Evolutionary conservation across 2,888 invertebrate species (phyloP).

Genomic region (Elmis aenea): DNA sequence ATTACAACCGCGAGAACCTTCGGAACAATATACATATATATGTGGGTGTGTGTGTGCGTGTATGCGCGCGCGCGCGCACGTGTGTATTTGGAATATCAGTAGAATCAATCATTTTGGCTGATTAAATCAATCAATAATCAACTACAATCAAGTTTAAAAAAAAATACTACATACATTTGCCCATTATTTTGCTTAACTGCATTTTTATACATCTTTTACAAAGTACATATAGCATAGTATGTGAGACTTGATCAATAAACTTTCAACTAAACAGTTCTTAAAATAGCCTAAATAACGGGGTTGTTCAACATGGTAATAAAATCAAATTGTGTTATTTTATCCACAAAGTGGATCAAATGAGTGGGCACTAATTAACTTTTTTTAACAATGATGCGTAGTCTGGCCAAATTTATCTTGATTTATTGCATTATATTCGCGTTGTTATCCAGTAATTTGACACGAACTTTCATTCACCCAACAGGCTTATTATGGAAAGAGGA

Average conservation of each 20-base stretch:
- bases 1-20: too few relatives aligned
- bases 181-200: too few relatives aligned
- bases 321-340: constrained; percentile 7
- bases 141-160: too few relatives aligned
- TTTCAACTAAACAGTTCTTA: constrained; percentile 7
- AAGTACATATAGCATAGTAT: too few relatives aligned
- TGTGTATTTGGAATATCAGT: too few relatives aligned
- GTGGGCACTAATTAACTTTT: constrained; percentile 13
- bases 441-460: constrained; percentile 9
- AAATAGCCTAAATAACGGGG: background rate
- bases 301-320: background rate
- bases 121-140: too few relatives aligned
- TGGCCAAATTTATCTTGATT: constrained; percentile 12
- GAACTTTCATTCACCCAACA: constrained; percentile 17
- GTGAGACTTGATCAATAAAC: constrained; percentile 2
- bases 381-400: constrained; percentile 4
- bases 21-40: too few relatives aligned
- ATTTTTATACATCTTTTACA: too few relatives aligned
- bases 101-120: too few relatives aligned
- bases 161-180: too few relatives aligned
- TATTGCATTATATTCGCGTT: constrained; percentile 9
- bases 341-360: constrained; percentile 11
- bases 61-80: too few relatives aligned
- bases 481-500: constrained; percentile 1
- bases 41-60: too few relatives aligned